A percentile compares a stretch with the other conserved stretches of the same genome.
Evolutionary conservation across 2,888 invertebrate species (phyloP).

Genomic region (Tuta absoluta): DNA sequence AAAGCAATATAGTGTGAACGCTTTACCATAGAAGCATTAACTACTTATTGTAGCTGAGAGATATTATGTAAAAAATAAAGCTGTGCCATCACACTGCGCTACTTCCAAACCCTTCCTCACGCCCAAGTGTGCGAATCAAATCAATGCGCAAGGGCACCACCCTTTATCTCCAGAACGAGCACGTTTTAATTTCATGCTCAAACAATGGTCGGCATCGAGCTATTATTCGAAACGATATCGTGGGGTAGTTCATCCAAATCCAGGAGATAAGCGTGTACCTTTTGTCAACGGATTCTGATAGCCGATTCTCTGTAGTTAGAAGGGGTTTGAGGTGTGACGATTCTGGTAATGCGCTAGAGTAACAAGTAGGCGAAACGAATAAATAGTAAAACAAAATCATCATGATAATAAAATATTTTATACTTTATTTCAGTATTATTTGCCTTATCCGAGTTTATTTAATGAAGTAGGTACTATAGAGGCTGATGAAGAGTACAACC

Average conservation of each 20-base stretch:
- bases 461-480: too few relatives aligned
- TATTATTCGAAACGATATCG: constrained; percentile 78
- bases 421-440: too few relatives aligned
- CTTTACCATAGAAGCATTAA: too few relatives aligned
- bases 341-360: background rate
- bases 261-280: constrained; percentile 72
- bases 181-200: constrained; percentile 82
- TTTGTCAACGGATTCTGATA: constrained; percentile 72
- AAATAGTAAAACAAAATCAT: background rate
- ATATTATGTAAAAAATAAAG: background rate
- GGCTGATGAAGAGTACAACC: too few relatives aligned
- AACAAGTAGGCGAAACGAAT: too few relatives aligned
- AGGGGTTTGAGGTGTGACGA: background rate
- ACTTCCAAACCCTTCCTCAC: background rate
- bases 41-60: too few relatives aligned
- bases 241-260: constrained; percentile 80
- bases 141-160: constrained; percentile 65
- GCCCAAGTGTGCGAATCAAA: constrained; percentile 45
- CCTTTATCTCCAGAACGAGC: constrained; percentile 77
- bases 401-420: too few relatives aligned
- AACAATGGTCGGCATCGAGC: constrained; percentile 80
- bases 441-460: too few relatives aligned
- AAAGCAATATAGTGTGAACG: too few relatives aligned
- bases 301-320: constrained; percentile 63
- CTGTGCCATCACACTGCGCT: background rate